Conservation (phyloP, 2,113 vertebrate genomes). For the Paraplagusia blochii region DNA sequence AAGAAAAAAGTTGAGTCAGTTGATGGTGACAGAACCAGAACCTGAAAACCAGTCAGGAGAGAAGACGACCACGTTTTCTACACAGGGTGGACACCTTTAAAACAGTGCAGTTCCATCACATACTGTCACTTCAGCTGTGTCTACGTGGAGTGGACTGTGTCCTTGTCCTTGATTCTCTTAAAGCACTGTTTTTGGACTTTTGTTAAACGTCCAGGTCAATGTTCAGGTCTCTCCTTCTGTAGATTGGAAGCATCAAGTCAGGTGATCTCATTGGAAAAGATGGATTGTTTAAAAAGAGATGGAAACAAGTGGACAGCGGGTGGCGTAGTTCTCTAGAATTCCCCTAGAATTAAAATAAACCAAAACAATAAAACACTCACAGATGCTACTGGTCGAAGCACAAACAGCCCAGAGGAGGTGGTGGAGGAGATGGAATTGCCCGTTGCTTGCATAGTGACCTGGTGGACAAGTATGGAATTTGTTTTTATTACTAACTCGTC, state of each 20-base stretch:
- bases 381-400: slow-evolving; percentile 56
- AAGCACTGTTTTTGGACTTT: slow-evolving; percentile 32
- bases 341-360: slow-evolving; percentile 26
- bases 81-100: not conserved
- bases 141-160: slow-evolving; percentile 58
- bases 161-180: slow-evolving; percentile 38
- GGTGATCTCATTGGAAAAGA: slow-evolving; percentile 14
- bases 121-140: slow-evolving; percentile 44
- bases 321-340: slow-evolving; percentile 46
- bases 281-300: no score
- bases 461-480: slow-evolving; percentile 21
- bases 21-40: slow-evolving; percentile 77
- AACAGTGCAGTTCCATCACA: slow-evolving; percentile 25
- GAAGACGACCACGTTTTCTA: slow-evolving; percentile 65
- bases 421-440: slow-evolving; percentile 35
- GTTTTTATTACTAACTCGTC: not conserved
- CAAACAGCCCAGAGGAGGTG: slow-evolving; percentile 46
- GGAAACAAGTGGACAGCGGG: slow-evolving; percentile 21
- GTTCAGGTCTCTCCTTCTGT: slow-evolving; percentile 64
- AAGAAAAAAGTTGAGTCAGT: slow-evolving; percentile 70
- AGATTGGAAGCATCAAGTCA: slow-evolving; percentile 47
- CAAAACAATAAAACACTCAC: slow-evolving; percentile 45
- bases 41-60: slow-evolving; percentile 65
- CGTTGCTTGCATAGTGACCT: slow-evolving; percentile 61
- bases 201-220: slow-evolving; percentile 62